These are phyloP conservation scores for Tapera naevia DNA, from an alignment of 2,797 vertebrate species.

Conservation along the genomic window DNA sequence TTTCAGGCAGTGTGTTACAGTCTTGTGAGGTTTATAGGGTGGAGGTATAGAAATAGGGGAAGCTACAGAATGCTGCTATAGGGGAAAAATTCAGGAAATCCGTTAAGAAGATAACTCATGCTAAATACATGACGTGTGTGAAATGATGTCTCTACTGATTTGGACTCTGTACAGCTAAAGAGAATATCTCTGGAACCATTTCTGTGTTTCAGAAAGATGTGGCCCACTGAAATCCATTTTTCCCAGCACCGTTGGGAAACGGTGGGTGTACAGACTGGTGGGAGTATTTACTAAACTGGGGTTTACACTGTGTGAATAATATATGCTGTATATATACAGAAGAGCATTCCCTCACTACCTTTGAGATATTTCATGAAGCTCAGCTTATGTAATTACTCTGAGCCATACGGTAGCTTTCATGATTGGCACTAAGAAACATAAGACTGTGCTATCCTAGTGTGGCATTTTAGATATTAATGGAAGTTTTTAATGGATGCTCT, in stretches of 20 bases:
- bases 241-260: background rate
- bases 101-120: background rate
- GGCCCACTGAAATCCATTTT: background rate
- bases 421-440: background rate
- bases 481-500: background rate
- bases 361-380: background rate
- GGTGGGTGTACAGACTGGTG: background rate
- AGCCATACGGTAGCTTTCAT: background rate
- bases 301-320: background rate
- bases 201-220: background rate
- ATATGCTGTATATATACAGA: background rate
- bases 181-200: background rate
- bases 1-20: background rate
- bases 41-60: fast-evolving
- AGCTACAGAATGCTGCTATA: background rate
- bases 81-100: background rate
- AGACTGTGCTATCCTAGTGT: background rate
- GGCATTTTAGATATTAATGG: background rate
- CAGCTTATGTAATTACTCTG: background rate
- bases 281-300: background rate
- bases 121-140: background rate
- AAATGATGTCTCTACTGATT: background rate
- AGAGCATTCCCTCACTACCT: background rate
- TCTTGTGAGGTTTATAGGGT: background rate
- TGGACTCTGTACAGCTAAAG: background rate